Percentiles rank a stretch among this genome's conserved stretches.
Conservation (phyloP, 2,888 invertebrate genomes). For the Prosapia bicincta region DNA sequence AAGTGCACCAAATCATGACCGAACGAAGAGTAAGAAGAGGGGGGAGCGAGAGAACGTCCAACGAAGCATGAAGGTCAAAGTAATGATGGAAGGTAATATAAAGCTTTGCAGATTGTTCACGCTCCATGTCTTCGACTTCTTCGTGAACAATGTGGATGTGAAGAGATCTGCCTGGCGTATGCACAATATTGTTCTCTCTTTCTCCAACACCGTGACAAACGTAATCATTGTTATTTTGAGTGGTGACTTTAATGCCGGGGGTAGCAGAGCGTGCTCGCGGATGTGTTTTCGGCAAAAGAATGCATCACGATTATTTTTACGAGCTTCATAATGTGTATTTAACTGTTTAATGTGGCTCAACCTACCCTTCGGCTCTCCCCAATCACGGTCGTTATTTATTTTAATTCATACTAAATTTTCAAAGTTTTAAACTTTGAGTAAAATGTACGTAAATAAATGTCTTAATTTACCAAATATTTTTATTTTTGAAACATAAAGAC, state of each 20-base stretch:
- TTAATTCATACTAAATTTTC: no score
- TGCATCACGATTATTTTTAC: background rate
- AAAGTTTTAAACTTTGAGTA: no score
- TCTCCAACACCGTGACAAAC: background rate
- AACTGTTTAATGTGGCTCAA: no score
- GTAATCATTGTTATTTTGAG: background rate
- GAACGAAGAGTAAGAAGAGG: background rate
- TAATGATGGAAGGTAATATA: background rate
- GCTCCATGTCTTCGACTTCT: background rate
- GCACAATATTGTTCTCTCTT: background rate
- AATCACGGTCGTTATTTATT: no score
- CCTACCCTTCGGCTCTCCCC: no score
- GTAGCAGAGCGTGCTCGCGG: background rate
- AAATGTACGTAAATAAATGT: no score
- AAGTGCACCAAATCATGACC: background rate
- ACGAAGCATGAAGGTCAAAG: background rate
- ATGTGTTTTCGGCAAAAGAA: background rate
- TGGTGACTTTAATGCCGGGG: background rate
- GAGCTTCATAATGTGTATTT: no score
- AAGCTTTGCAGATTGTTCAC: slow-evolving; percentile 2
- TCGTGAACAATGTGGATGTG: background rate
- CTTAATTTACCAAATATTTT: no score
- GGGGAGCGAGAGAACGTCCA: background rate
- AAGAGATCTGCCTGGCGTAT: background rate
- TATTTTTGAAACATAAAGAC: no score